phyloP scores from a whole-genome alignment of 2,113 vertebrate species.

The Corythaixoides concolor region DNA sequence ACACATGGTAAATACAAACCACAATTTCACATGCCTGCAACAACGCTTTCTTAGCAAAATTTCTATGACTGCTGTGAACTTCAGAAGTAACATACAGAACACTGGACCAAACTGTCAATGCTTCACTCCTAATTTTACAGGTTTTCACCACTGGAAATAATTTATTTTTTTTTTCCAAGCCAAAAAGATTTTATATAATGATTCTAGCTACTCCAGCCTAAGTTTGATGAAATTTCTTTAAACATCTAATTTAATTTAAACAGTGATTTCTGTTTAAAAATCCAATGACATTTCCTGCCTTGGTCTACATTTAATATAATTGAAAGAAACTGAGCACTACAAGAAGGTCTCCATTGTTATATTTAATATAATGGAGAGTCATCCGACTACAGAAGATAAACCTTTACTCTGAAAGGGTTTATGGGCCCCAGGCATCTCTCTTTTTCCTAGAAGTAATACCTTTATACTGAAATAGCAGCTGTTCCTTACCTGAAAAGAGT shows the following conservation, averaged over 20 bases:
- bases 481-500: conserved; percentile 87
- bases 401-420: not conserved
- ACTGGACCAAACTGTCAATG: not conserved
- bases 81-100: not conserved
- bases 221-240: not conserved
- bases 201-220: not conserved
- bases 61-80: not conserved
- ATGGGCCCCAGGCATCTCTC: not conserved
- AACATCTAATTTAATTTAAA: not conserved
- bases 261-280: not conserved
- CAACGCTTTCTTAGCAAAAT: not conserved
- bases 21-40: not conserved
- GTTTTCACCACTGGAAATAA: not conserved
- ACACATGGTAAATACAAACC: not conserved
- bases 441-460: not conserved
- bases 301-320: not conserved
- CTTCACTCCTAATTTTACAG: not conserved
- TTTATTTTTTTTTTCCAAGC: not conserved
- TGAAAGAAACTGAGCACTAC: not conserved
- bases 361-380: not conserved
- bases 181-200: not conserved
- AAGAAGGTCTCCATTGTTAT: not conserved
- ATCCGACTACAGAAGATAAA: not conserved
- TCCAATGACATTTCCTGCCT: not conserved
- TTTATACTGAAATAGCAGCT: not conserved